Percentiles rank a stretch among this genome's conserved stretches.
These are phyloP conservation scores for Pogonognathellus flavescens DNA, from an alignment of 1,140 invertebrate species.

Conservation along the genomic window DNA sequence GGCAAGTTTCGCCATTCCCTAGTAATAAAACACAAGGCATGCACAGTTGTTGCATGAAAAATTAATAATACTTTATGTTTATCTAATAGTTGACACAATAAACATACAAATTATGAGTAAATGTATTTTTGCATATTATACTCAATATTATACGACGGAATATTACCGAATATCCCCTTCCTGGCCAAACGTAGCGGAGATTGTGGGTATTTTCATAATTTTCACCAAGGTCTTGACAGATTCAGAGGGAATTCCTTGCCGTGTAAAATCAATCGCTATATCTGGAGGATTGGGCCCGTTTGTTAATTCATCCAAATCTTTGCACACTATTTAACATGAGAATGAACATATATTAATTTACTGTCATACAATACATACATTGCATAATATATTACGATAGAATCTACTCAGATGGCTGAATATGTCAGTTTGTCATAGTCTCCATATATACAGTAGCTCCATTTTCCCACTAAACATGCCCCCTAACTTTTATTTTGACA, in stretches of 20 bases:
- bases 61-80: no score
- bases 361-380: no score
- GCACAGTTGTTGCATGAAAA: not conserved
- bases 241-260: slow-evolving; percentile 82
- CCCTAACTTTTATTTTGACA: no score
- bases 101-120: no score
- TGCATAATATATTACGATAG: no score
- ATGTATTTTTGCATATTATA: no score
- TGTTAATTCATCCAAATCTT: slow-evolving; percentile 77
- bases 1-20: slow-evolving; percentile 64
- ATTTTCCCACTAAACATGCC: no score
- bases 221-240: slow-evolving; percentile 85
- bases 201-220: slow-evolving; percentile 83
- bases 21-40: slow-evolving; percentile 1
- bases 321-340: slow-evolving; percentile 75
- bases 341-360: slow-evolving; percentile 6
- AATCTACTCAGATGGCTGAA: no score
- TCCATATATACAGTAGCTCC: no score
- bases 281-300: slow-evolving; percentile 78
- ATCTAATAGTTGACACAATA: no score
- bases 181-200: slow-evolving; percentile 86
- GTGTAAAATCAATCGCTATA: slow-evolving; percentile 84
- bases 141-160: not conserved
- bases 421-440: no score
- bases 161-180: slow-evolving; percentile 78